These are phyloP conservation scores for Mus caroli DNA, from an alignment of 2,797 vertebrate species.

Conservation along the genomic window DNA sequence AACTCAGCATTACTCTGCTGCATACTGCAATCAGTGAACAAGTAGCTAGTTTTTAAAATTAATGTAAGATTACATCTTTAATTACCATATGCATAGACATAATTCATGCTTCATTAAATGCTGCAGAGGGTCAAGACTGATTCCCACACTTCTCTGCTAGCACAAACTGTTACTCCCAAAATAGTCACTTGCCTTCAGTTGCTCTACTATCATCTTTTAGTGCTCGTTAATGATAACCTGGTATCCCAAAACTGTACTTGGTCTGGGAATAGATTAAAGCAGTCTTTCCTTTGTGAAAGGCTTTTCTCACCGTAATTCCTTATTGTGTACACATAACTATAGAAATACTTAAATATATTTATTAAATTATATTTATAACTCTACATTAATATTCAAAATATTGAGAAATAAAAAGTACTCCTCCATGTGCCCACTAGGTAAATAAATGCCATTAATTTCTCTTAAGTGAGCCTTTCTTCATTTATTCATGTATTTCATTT, in stretches of 20 bases:
- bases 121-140: slow-evolving; percentile 45
- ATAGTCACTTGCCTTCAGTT: not conserved
- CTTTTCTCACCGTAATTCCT: slow-evolving; percentile 7
- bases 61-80: slow-evolving; percentile 75
- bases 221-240: not conserved
- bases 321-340: slow-evolving; percentile 40
- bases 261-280: not conserved
- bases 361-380: not conserved
- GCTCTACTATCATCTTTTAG: not conserved
- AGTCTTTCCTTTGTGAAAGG: not conserved
- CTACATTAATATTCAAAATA: slow-evolving; percentile 19
- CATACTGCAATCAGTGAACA: slow-evolving; percentile 49
- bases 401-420: slow-evolving; percentile 41
- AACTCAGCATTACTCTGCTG: slow-evolving; percentile 36
- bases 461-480: not conserved
- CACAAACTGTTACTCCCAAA: slow-evolving; percentile 28
- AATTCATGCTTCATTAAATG: slow-evolving; percentile 77
- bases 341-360: not conserved
- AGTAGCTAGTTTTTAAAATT: slow-evolving; percentile 3
- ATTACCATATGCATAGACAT: slow-evolving; percentile 63
- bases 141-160: slow-evolving; percentile 60
- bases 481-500: slow-evolving; percentile 49
- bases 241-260: slow-evolving; percentile 23
- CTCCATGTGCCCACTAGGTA: not conserved
- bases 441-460: slow-evolving; percentile 49